Conservation (phyloP, 2,113 vertebrate species). For the Condylura cristata region DNA sequence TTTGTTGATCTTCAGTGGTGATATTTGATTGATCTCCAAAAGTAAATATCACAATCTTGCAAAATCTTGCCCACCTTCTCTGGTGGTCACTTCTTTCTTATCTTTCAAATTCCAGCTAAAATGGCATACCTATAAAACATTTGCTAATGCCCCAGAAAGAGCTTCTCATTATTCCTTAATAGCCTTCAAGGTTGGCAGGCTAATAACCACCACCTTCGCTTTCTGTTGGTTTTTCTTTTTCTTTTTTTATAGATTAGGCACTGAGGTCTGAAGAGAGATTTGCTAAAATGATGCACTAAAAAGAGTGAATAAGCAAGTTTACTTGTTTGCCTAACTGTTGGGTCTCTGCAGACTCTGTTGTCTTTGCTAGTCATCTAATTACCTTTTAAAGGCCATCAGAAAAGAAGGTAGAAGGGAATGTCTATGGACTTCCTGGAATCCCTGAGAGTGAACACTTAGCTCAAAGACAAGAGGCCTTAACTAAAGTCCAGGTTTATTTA, state of each 20-base stretch:
- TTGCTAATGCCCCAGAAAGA: background rate
- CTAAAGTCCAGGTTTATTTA: constrained; percentile 38
- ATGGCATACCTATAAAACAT: background rate
- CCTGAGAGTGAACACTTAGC: background rate
- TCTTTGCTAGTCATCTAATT: background rate
- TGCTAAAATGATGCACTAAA: background rate
- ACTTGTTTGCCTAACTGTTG: background rate
- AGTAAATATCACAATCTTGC: background rate
- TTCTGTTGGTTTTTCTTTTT: too few species aligned
- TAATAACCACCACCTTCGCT: background rate
- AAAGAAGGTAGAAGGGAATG: rapidly evolving
- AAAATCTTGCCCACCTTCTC: background rate
- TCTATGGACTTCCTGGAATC: background rate
- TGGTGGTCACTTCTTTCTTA: background rate
- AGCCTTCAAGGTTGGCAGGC: background rate
- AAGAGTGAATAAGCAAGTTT: background rate
- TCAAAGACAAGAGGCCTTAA: constrained; percentile 19
- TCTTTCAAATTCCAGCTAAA: background rate
- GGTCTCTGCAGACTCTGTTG: background rate
- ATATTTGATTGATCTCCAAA: background rate
- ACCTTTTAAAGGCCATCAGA: background rate
- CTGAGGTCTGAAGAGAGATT: background rate
- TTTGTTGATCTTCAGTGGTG: background rate
- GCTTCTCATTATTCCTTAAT: background rate
- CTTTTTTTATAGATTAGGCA: constrained; percentile 2